Evolutionary conservation across 1,140 invertebrate genomes (phyloP).

Genomic region (Neoseiulus cucumeris): DNA sequence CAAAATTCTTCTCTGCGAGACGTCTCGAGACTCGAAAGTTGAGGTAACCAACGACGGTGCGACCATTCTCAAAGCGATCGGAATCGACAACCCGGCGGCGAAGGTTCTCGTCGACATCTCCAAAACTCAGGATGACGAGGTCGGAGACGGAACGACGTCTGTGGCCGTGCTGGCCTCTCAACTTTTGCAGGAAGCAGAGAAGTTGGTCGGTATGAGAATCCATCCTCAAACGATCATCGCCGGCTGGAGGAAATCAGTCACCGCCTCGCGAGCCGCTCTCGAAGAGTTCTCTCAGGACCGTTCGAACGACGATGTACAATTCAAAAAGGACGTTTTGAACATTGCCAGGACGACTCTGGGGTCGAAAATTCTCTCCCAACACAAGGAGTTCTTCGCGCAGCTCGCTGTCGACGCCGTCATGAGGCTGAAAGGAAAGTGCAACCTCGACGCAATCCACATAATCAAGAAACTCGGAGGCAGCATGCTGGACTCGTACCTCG

Average conservation of each 20-base stretch:
- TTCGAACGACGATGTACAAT: slow-evolving; percentile 48
- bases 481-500: slow-evolving; percentile 83
- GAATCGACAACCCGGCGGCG: slow-evolving; percentile 95
- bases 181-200: slow-evolving; percentile 82
- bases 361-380: slow-evolving; percentile 92
- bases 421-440: slow-evolving; percentile 80
- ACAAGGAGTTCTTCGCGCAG: slow-evolving; percentile 90
- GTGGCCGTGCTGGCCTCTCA: slow-evolving; percentile 93
- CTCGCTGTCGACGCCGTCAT: slow-evolving; percentile 87
- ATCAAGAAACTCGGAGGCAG: slow-evolving; percentile 88
- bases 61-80: slow-evolving; percentile 86
- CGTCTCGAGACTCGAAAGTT: slow-evolving; percentile 58
- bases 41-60: slow-evolving; percentile 99
- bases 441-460: slow-evolving; percentile 87
- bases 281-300: slow-evolving; percentile 31
- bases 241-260: slow-evolving; percentile 73
- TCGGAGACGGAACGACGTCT: slow-evolving; percentile 97
- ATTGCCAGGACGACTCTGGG: slow-evolving; percentile 93
- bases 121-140: slow-evolving; percentile 96
- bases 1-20: slow-evolving; percentile 79
- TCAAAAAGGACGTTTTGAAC: slow-evolving; percentile 76
- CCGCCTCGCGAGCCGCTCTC: slow-evolving; percentile 61
- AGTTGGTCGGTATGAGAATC: slow-evolving; percentile 74
- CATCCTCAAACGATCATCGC: slow-evolving; percentile 95
- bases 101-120: slow-evolving; percentile 96